phyloP scores from a whole-genome alignment of 1,140 invertebrate species.

The Aphelinus certus region DNA sequence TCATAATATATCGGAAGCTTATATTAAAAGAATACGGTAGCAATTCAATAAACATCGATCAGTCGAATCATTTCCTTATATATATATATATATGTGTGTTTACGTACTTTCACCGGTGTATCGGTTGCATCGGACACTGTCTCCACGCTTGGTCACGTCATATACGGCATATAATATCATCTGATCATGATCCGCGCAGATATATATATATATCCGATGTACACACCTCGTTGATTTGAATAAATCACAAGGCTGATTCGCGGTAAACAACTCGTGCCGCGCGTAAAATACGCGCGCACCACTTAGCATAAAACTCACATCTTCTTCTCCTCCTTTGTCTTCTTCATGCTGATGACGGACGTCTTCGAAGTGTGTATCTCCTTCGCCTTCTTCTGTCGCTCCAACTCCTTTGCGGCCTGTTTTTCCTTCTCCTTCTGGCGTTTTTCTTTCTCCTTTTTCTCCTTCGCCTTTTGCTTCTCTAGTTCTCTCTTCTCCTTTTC shows the following conservation, averaged over 20 bases:
- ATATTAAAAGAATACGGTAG: too few relatives aligned
- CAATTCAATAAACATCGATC: too few relatives aligned
- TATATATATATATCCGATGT: not conserved
- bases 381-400: slow-evolving; percentile 17
- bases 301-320: slow-evolving; percentile 19
- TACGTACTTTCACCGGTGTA: not conserved
- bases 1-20: too few relatives aligned
- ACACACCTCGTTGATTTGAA: not conserved
- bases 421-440: slow-evolving; percentile 30
- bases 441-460: slow-evolving; percentile 32
- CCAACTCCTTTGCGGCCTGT: not conserved
- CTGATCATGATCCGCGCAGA: slow-evolving; percentile 5
- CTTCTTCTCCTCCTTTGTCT: slow-evolving; percentile 2
- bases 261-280: slow-evolving; percentile 18
- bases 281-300: not conserved
- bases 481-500: not conserved
- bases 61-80: not conserved
- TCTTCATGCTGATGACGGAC: slow-evolving; percentile 9
- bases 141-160: not conserved
- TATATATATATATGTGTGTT: not conserved
- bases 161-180: slow-evolving; percentile 1
- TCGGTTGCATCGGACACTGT: not conserved
- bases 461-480: slow-evolving; percentile 22
- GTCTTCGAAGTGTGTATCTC: slow-evolving; percentile 10
- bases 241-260: slow-evolving; percentile 9